Percentiles rank a stretch among this genome's conserved stretches.
Conservation (phyloP, 2,797 vertebrate genomes). For the Sebastes hopkinsi region DNA sequence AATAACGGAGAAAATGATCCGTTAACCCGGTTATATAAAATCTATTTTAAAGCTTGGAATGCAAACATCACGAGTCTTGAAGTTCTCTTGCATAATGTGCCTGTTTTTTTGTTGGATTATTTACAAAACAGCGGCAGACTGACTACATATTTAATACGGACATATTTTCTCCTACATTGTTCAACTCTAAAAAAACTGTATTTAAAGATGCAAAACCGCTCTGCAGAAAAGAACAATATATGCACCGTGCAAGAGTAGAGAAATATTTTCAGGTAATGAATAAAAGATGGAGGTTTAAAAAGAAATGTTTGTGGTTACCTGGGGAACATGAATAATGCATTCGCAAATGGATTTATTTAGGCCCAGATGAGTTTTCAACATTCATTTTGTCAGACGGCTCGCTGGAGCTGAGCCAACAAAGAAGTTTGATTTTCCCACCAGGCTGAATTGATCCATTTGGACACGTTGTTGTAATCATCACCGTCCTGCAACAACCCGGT, state of each 20-base stretch:
- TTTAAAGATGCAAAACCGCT: background rate
- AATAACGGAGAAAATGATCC: background rate
- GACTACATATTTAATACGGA: background rate
- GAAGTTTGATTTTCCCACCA: background rate
- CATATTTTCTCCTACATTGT: background rate
- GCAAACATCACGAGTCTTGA: background rate
- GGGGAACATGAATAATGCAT: constrained; percentile 20
- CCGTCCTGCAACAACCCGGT: background rate
- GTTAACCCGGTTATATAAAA: background rate
- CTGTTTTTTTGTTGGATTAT: background rate
- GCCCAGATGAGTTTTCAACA: background rate
- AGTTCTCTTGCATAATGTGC: background rate
- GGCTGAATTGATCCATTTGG: background rate
- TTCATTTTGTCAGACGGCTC: background rate
- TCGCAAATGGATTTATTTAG: constrained; percentile 24
- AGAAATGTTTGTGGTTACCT: constrained; percentile 7
- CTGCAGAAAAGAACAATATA: constrained; percentile 20
- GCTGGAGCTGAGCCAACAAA: background rate
- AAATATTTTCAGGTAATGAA: constrained; percentile 13
- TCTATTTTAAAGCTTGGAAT: background rate
- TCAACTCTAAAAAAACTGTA: background rate
- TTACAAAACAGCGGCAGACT: background rate
- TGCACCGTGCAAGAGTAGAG: background rate
- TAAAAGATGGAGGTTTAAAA: constrained; percentile 29
- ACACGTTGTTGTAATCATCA: background rate